Percentiles rank a stretch among this genome's conserved stretches.
phyloP scores from a whole-genome alignment of 2,888 invertebrate genomes.

The Dichetophora obliterata region DNA sequence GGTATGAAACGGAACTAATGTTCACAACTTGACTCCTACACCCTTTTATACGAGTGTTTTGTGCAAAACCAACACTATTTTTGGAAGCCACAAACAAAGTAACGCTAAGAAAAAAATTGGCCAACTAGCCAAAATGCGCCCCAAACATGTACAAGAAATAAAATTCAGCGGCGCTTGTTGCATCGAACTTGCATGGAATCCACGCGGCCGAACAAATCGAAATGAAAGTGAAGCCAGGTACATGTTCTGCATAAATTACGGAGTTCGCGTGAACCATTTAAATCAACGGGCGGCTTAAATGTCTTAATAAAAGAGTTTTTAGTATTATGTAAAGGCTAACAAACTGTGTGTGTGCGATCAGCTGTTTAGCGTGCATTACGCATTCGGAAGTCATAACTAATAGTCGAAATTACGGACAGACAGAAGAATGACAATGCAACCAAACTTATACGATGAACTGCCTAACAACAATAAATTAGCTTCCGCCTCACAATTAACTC shows the following conservation, averaged over 20 bases:
- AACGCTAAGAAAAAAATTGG: slow-evolving; percentile 46
- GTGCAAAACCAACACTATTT: not conserved
- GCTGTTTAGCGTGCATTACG: slow-evolving; percentile 11
- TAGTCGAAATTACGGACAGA: not conserved
- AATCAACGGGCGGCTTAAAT: slow-evolving; percentile 35
- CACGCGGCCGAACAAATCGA: slow-evolving; percentile 50
- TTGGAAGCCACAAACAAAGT: not conserved
- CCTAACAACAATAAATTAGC: not conserved
- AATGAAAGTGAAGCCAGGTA: slow-evolving; percentile 48
- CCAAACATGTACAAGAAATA: slow-evolving; percentile 29
- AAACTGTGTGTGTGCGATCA: slow-evolving; percentile 20
- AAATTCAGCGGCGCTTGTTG: not conserved
- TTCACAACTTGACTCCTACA: slow-evolving; percentile 49
- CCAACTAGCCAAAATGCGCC: slow-evolving; percentile 51
- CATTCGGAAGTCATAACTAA: slow-evolving; percentile 38
- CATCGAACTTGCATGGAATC: not conserved
- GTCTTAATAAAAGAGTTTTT: slow-evolving; percentile 51
- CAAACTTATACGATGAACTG: not conserved
- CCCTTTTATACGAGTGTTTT: slow-evolving; percentile 60
- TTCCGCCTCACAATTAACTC: not conserved
- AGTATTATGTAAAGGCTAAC: slow-evolving; percentile 34
- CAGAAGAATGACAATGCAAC: not conserved
- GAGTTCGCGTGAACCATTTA: not conserved
- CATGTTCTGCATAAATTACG: slow-evolving; percentile 52
- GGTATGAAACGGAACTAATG: slow-evolving; percentile 61